Conservation (phyloP, 1,140 invertebrate species). For the Zaprionus africanus region DNA sequence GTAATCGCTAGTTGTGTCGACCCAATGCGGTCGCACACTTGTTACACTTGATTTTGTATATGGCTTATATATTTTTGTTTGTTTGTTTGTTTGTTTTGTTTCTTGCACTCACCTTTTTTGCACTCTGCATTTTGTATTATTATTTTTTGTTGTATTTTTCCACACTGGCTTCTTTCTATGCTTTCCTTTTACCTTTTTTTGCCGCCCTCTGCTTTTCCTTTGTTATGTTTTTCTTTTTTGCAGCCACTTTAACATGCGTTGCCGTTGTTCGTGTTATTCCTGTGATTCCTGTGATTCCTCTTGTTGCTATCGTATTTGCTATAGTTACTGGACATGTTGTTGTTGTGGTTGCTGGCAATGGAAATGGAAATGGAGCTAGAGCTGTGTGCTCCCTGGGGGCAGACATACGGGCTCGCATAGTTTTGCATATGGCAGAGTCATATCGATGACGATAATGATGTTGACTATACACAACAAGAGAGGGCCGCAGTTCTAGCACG, state of each 20-base stretch:
- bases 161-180: slow-evolving; percentile 1
- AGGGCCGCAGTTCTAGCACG: too few species aligned
- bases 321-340: slow-evolving; percentile 14
- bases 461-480: background rate
- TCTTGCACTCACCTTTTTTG: slow-evolving; percentile 54
- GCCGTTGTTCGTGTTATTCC: slow-evolving; percentile 20
- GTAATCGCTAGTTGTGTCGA: slow-evolving; percentile 12
- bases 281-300: slow-evolving; percentile 1
- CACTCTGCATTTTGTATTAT: slow-evolving; percentile 31
- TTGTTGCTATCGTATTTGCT: background rate
- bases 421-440: background rate
- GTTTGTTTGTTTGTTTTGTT: slow-evolving; percentile 48
- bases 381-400: slow-evolving; percentile 6
- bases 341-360: slow-evolving; percentile 3
- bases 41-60: slow-evolving; percentile 44
- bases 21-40: slow-evolving; percentile 5
- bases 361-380: background rate
- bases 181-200: background rate
- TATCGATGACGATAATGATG: slow-evolving; percentile 48
- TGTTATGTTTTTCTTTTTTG: slow-evolving; percentile 36
- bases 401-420: slow-evolving; percentile 6
- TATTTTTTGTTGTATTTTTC: slow-evolving; percentile 7
- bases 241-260: slow-evolving; percentile 46
- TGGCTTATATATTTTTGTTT: slow-evolving; percentile 16
- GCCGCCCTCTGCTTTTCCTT: slow-evolving; percentile 4